Base-by-base conservation (phyloP, 2,113 vertebrate genomes). In the Microcebus griseorufus region DNA sequence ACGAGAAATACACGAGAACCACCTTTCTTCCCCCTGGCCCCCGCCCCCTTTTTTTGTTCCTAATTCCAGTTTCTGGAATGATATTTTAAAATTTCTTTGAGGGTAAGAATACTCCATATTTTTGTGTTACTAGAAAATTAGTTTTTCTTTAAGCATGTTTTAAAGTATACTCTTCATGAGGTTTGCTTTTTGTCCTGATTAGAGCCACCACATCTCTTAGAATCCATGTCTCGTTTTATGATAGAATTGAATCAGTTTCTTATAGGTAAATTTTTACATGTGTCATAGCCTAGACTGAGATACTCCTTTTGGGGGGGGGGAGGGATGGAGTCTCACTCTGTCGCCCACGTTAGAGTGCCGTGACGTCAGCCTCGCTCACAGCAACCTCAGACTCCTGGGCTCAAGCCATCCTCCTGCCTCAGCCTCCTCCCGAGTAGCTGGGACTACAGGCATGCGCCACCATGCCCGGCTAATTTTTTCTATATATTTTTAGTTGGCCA, bases 31-130 rank as follows among this genome's bases (percentile, higher is more conserved):
- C 45, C 45, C 7, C 45, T 9, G 39, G 3, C 39, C 39, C 39
- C 39, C 4, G 39, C 45, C 45, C 45, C 7, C 45, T 1, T 45
- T 45, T 45, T 45, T 45, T 45, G 45, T 51, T 12, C 48, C 14
- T 48, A 67, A 84, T 92, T 91, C 62, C 73, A 60, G 34, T 85
- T 95, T 88, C 72, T 94, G 22, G 45, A 86, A 67, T 79, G 45
- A 75, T 60, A 81, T 86, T 92, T 96, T 82, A 45, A 39, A 58
- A 69, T 92, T 88, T 92, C 55, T 42, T 83, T 75, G 5, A 87
- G 18, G 4, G 16, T 86, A 89, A 70, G 12, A 60, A 25, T 67
- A 48, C 16, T 58, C 8, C 80, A 3, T 94, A 32, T 55, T 95
- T 95, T 92, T 83, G 5, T 62, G 5, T 86, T 62, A 70, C 67